Evolutionary conservation across 2,113 vertebrate genomes (phyloP), one percentile per base, ranked within the genome.

Genomic region (Azemiops feae): DNA sequence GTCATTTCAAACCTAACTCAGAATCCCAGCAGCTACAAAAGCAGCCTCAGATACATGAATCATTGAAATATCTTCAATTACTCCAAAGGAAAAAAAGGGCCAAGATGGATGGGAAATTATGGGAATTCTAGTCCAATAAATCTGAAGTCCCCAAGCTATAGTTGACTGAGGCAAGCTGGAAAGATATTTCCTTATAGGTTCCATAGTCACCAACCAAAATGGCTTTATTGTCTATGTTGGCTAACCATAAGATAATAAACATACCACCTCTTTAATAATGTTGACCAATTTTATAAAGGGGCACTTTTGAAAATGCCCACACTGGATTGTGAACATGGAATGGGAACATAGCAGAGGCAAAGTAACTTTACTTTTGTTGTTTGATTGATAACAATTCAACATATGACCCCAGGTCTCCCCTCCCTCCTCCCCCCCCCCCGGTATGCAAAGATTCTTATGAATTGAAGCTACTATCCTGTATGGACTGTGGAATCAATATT

Each of bases 351-450:
- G 22, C 34, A n/a, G 16, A 58, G 4, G 53, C 39, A 92, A 45
- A 23, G 53, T 47, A 27, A 2, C 5, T 30, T 30, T 16, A 74
- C 11, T 10, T 39, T 20, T 30, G 39, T 10, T 45, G 22, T n/a
- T 22, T 47, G 54, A 27, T 12, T 5, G 27, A 52, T 4, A 58
- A 4, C 34, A 25, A 90, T 1, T 20, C 27, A 91, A 12, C 27
- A 60, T 1, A 2, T 0, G 1, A 55, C 5, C 85, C 6, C 43
- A 14, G 23, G 5, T 10, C 20, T 25, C 50, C 2, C 47, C 16
- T 3, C 81, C 11, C 0, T 1, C 5, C 34, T 5, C 64, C 12
- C 0, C 30, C 34, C 8, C 47, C 22, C 18, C 18, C 2, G 1
- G 2, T 43, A 23, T 43, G 74, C 34, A 81, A 20, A 81, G 18